Base-by-base conservation (phyloP, 1,140 invertebrate species). In the Sycobia sp. region DNA sequence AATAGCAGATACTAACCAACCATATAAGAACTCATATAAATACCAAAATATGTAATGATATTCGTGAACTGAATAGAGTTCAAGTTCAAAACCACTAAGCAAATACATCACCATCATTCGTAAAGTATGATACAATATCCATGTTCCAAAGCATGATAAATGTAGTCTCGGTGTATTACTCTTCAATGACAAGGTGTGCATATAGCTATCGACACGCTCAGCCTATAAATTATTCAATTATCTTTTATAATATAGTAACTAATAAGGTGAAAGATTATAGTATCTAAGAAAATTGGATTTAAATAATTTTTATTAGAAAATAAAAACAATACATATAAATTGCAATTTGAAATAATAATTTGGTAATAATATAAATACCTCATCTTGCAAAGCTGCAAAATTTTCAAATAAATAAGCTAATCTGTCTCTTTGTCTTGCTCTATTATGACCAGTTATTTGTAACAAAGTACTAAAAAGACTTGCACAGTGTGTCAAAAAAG, bases 1-100 rank as follows among this genome's bases (percentile, higher is more conserved):
- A 36, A 98, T 83, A 0, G 95, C 92, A 0, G 94, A 96, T 3
- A 95, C 88, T 27, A 97, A 80, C 92, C 95, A 98, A 10, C 92
- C 93, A 76, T 95, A 97, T 4, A 98, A 82, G 79, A 96, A 94
- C 82, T 98, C 95, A 80, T 95, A 95, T 23, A 98, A 81, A 80
- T 99, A 98, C 94, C 94, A 96, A 83, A 90, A 97, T 66, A 97
- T 91, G 74, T 96, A 99, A 71, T 96, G 90, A 81, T 94, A 98
- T 83, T 99, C 96, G 76, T 97, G 95, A n/a, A 91, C 88, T 41
- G 93, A 94, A 83, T 98, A 99, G 0, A 99, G 81, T 77, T 98
- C 95, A 16, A 99, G 82, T 75, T 98, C 96, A 72, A 99, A 95
- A 0, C 96, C 96, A 53, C 93, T 91, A 60, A 98, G 84, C 22